Base-by-base conservation (phyloP, 2,888 invertebrate genomes). In the Tiphia femorata region DNA sequence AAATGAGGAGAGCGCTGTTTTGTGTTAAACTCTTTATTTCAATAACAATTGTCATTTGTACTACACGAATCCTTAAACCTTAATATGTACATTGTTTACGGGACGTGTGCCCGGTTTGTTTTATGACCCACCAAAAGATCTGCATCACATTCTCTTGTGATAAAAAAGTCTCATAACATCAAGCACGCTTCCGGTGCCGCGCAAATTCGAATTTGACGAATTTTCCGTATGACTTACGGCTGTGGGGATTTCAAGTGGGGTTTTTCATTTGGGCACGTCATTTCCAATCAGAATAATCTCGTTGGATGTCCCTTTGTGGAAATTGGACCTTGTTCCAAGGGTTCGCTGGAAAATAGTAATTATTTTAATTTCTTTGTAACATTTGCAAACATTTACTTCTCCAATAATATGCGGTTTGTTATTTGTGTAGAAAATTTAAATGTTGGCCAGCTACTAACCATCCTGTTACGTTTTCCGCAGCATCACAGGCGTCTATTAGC, bases 401-500 rank as follows among this genome's bases (percentile, higher is more conserved):
- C n/a, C n/a, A n/a, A n/a, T n/a, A n/a, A n/a, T n/a, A n/a, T n/a
- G n/a, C n/a, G n/a, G n/a, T n/a, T n/a, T n/a, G n/a, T n/a, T n/a
- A n/a, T n/a, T n/a, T n/a, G n/a, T n/a, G n/a, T n/a, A n/a, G n/a
- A 35, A 16, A 20, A n/a, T 17, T 43, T 17, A 19, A 1, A 30
- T 12, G 3, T 30, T 3, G 1, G 21, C 1, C 12, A 25, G n/a
- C 33, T 27, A 52, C 49, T 40, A n/a, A 83, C 83, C 95, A 95
- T 61, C 88, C 89, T 2, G 90, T 87, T 8, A 95, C 92, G 79
- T 93, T 92, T 68, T 92, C 93, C 44, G 91, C 88, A 2, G 89
- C 91, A 47, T 94, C 92, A 75, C 95, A 96, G 23, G 88, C 84
- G 44, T 88, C 88, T 1, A 87, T 88, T 37, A 90, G 84, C 10